phyloP scores from a whole-genome alignment of 2,797 vertebrate species.

The Spinus olivaceus region DNA sequence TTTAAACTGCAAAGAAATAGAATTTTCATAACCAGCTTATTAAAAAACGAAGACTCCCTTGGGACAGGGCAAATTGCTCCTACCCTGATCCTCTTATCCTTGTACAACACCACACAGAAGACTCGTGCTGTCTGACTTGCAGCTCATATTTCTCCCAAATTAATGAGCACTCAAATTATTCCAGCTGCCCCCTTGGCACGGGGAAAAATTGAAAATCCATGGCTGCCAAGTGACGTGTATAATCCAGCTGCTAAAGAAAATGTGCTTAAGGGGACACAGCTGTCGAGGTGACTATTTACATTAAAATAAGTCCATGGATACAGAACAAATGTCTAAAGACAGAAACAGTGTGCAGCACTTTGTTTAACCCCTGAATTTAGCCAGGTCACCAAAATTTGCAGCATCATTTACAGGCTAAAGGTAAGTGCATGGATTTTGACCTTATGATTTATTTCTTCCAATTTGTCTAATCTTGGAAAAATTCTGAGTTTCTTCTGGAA shows the following conservation, averaged over 20 bases:
- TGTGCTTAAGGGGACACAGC: conserved; percentile 78
- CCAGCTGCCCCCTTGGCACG: conserved; percentile 82
- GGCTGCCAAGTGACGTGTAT: conserved; percentile 77
- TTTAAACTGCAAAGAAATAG: conserved; percentile 83
- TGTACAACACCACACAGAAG: conserved; percentile 71
- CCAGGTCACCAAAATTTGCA: neutral
- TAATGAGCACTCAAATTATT: conserved; percentile 79
- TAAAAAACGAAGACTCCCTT: conserved; percentile 75
- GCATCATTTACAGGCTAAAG: neutral
- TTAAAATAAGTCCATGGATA: conserved; percentile 73
- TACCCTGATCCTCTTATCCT: conserved; percentile 77
- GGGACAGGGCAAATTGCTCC: conserved; percentile 77
- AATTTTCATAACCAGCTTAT: conserved; percentile 84
- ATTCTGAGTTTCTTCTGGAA: neutral
- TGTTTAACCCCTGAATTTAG: conserved; percentile 62
- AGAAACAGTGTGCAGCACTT: conserved; percentile 51
- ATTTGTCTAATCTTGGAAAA: neutral
- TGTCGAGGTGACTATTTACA: conserved; percentile 77
- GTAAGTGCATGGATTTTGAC: neutral
- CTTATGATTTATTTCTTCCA: neutral
- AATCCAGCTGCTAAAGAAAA: conserved; percentile 81
- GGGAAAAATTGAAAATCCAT: conserved; percentile 75
- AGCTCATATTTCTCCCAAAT: conserved; percentile 79
- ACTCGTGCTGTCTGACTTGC: conserved; percentile 74
- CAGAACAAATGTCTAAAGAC: conserved; percentile 70